A percentile compares a stretch with the other conserved stretches of the same genome.
phyloP scores from a whole-genome alignment of 1,140 invertebrate genomes.

The Orius insidiosus region DNA sequence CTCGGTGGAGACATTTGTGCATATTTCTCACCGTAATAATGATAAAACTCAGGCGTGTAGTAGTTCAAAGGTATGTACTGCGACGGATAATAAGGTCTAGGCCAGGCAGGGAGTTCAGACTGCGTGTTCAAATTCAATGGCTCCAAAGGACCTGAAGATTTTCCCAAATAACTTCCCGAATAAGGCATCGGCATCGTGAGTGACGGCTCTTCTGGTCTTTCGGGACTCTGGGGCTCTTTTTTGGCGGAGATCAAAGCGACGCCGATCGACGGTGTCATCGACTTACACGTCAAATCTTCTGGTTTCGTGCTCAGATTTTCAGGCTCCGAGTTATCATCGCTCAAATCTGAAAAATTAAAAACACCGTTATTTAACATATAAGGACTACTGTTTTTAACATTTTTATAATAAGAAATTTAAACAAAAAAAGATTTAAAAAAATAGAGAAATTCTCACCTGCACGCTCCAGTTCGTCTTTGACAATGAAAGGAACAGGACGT shows the following conservation, averaged over 20 bases:
- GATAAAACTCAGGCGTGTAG: constrained; percentile 20
- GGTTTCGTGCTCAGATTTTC: constrained; percentile 77
- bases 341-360: constrained; percentile 18
- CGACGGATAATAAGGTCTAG: constrained; percentile 26
- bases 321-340: constrained; percentile 59
- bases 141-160: constrained; percentile 29
- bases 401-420: constrained; percentile 7
- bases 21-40: constrained; percentile 17
- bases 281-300: constrained; percentile 46
- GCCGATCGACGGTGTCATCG: constrained; percentile 29
- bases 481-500: constrained; percentile 51
- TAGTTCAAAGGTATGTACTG: constrained; percentile 26
- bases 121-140: constrained; percentile 33
- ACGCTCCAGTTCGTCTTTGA: constrained; percentile 20
- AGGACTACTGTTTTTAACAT: too few relatives aligned
- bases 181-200: too few relatives aligned
- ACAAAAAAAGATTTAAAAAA: not conserved
- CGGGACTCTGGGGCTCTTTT: constrained; percentile 4
- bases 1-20: constrained; percentile 21
- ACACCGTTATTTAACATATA: not conserved
- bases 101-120: constrained; percentile 24
- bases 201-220: not conserved
- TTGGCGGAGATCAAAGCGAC: constrained; percentile 18
- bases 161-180: constrained; percentile 25
- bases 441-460: constrained; percentile 18